Evolutionary conservation across 2,888 invertebrate species (phyloP), one percentile per base, ranked within the genome.

Genomic region (Oscheius sp.): DNA sequence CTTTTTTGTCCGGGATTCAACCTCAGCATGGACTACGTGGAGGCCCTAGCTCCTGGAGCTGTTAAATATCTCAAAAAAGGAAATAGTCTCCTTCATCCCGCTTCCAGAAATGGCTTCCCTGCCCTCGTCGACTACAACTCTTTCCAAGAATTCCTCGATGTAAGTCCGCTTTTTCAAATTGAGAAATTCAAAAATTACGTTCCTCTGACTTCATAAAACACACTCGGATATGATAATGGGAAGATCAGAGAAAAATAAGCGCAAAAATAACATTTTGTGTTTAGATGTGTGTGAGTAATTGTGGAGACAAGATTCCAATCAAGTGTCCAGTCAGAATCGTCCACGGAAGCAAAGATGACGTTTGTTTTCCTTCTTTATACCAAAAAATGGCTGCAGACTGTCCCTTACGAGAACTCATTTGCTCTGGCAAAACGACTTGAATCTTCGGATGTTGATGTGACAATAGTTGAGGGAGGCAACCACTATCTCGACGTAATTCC

Each of bases 1-100:
- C 67, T 77, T 5, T 72, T 77, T 57, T 77, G 74, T 45, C 77
- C 77, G 8, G 77, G 77, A 23, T 65, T 70, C n/a, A 45, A 58
- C 10, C 45, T 77, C 17, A 68, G 64, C 33, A 39, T 77, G 64
- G 61, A 52, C 25, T 77, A 75, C 48, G 72, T 74, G 20, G 67
- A 77, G 12, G 65, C 68, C 3, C 68, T 77, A 23, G 69, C 70
- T 29, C 74, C 74, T 1, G 70, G 72, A 25, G 71, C 74, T 3
- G 37, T 74, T 5, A 45, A 63, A 23, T 34, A 63, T 17, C 42
- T 63, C n/a, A 25, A 64, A 27, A 53, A n/a, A 12, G 63, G 63
- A 12, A 64, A 63, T n/a, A 52, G 34, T 15, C 63, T 77, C 12
- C 52, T 72, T 20, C 74, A 77, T 55, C 77, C 77, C 10, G 71